A percentile compares a stretch with the other conserved stretches of the same genome.
phyloP scores from a whole-genome alignment of 2,113 vertebrate genomes.

The Tragelaphus imberbis region DNA sequence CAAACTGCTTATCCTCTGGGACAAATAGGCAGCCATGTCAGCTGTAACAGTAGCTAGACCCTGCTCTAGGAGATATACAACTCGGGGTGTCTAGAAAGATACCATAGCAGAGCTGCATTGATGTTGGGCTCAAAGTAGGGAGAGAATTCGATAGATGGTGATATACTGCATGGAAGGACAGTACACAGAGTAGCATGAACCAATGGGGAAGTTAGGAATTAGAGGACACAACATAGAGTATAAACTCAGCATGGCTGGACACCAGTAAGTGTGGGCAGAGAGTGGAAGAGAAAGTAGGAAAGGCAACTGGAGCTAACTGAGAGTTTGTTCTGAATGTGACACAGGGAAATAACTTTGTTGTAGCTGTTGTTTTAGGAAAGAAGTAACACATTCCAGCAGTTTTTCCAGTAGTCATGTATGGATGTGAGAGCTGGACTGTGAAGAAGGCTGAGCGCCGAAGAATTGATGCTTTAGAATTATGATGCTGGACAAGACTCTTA shows the following conservation, averaged over 20 bases:
- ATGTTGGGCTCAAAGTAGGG: background rate
- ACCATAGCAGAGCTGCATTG: background rate
- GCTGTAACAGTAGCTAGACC: background rate
- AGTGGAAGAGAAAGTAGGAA: background rate
- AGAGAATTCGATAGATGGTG: background rate
- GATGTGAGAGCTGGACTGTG: background rate
- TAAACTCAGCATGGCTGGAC: background rate
- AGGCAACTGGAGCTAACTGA: background rate
- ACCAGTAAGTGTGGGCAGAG: no score
- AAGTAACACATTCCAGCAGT: background rate
- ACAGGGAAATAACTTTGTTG: background rate
- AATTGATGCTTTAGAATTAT: background rate
- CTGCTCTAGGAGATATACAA: background rate
- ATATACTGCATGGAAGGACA: background rate
- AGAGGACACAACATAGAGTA: background rate
- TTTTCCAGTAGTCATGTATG: background rate
- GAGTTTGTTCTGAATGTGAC: background rate
- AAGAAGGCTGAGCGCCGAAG: background rate
- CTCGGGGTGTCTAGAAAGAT: background rate
- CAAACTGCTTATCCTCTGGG: background rate
- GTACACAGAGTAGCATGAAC: background rate
- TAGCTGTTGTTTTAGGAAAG: background rate
- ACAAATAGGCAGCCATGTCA: background rate
- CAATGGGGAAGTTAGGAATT: background rate
- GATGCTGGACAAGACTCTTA: background rate